A percentile compares a stretch with the other conserved stretches of the same genome.
These are phyloP conservation scores for Drosophila oshimai DNA, from an alignment of 1,140 invertebrate species.

Conservation along the genomic window DNA sequence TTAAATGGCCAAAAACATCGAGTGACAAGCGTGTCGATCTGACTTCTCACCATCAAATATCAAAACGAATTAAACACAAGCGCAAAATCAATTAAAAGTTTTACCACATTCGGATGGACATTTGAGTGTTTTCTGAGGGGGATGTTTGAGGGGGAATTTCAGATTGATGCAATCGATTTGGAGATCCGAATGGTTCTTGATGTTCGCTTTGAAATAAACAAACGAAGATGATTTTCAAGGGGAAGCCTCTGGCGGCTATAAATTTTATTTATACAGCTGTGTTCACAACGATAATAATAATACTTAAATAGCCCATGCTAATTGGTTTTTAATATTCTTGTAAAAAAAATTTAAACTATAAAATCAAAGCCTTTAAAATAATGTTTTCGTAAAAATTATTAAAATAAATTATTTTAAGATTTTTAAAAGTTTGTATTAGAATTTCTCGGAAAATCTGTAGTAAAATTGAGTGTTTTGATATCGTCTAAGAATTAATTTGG, in stretches of 20 bases:
- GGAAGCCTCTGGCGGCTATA: background rate
- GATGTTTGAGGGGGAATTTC: background rate
- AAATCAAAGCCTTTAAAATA: background rate
- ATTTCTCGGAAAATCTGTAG: too few relatives aligned
- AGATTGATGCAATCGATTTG: conserved; percentile 32
- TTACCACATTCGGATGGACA: conserved; percentile 14
- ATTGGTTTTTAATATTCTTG: background rate
- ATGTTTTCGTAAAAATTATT: too few relatives aligned
- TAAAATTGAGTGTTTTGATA: too few relatives aligned
- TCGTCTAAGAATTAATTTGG: too few relatives aligned
- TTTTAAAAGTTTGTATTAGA: too few relatives aligned
- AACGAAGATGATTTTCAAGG: background rate
- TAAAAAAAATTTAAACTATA: background rate
- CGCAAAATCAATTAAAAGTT: conserved; percentile 41
- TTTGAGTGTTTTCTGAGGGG: background rate
- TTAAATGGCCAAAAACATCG: conserved; percentile 30
- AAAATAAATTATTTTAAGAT: too few relatives aligned
- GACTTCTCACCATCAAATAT: conserved; percentile 24
- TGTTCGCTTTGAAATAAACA: conserved; percentile 22
- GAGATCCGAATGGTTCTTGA: conserved; percentile 17
- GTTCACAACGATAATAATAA: background rate
- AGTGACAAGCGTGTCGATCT: conserved; percentile 45
- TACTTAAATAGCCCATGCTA: background rate
- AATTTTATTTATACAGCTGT: conserved; percentile 4
- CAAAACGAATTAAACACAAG: conserved; percentile 4